Conservation (phyloP, 2,113 vertebrate genomes). For the rabbit (Oryctolagus cuniculus) region DNA sequence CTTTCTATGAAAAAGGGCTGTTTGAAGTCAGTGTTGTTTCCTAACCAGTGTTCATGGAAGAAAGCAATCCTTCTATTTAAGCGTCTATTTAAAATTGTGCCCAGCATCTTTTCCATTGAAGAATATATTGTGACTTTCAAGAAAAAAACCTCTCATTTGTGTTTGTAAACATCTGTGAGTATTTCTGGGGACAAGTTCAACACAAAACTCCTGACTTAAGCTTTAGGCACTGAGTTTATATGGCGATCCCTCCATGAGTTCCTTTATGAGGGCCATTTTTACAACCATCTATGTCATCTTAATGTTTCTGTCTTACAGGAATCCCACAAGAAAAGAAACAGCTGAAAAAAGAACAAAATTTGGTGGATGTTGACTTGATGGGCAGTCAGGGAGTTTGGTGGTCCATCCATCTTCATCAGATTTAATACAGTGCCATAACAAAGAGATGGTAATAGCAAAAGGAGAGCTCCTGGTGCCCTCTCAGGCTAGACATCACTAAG, state of each 20-base stretch:
- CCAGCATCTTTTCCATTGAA: neutral
- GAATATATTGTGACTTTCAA: neutral
- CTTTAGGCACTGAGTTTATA: neutral
- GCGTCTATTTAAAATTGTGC: neutral
- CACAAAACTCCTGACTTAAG: slow-evolving; percentile 7
- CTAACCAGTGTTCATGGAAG: neutral
- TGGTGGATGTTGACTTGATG: slow-evolving; percentile 8
- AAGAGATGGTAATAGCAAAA: neutral
- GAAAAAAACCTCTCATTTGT: slow-evolving; percentile 58
- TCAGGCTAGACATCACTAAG: neutral
- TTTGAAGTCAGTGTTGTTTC: neutral
- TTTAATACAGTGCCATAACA: neutral
- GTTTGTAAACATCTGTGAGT: neutral
- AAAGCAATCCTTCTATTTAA: neutral
- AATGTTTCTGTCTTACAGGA: slow-evolving; percentile 15
- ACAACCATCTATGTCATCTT: slow-evolving; percentile 51
- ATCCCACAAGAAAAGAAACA: slow-evolving; percentile 9
- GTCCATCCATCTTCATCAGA: neutral
- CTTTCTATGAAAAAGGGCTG: neutral
- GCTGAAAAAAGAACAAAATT: slow-evolving; percentile 56
- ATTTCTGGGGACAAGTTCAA: slow-evolving; percentile 20
- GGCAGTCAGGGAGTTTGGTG: neutral
- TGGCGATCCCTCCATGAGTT: neutral
- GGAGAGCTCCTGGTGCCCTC: neutral
- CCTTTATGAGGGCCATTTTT: slow-evolving; percentile 45